These are phyloP conservation scores for Chamaetylas fuelleborni DNA, from an alignment of 2,113 vertebrate genomes.

Conservation along the genomic window DNA sequence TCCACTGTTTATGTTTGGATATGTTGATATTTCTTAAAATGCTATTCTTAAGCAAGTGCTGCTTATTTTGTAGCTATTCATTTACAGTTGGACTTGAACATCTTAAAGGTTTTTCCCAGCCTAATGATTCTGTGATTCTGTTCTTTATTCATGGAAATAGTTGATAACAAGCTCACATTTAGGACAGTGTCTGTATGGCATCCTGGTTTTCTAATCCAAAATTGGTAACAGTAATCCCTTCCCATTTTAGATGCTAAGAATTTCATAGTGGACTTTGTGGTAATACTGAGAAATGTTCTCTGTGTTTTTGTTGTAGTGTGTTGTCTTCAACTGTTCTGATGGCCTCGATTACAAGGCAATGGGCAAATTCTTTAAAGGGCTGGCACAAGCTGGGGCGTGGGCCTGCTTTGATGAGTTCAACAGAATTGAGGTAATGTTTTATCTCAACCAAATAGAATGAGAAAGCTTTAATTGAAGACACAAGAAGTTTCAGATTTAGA, in stretches of 20 bases:
- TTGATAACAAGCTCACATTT: neutral
- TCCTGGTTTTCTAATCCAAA: neutral
- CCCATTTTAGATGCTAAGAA: neutral
- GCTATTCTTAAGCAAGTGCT: neutral
- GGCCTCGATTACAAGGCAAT: constrained; percentile 95
- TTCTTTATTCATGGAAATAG: neutral
- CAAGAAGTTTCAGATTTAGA: neutral
- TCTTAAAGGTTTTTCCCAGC: neutral
- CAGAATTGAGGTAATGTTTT: constrained; percentile 85
- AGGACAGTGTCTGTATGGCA: neutral
- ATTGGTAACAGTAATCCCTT: neutral
- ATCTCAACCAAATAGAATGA: neutral
- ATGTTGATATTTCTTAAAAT: neutral
- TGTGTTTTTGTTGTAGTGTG: constrained; percentile 77
- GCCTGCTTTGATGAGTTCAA: constrained; percentile 97
- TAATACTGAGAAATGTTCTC: neutral
- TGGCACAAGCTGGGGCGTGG: constrained; percentile 94
- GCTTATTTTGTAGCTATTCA: neutral
- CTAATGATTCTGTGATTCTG: neutral
- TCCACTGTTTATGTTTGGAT: neutral
- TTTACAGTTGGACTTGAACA: neutral
- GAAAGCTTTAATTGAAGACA: neutral
- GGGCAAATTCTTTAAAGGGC: constrained; percentile 95
- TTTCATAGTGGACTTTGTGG: neutral
- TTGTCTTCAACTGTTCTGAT: constrained; percentile 95